Percentiles rank a stretch among this genome's conserved stretches.
Evolutionary conservation across 2,113 vertebrate species (phyloP).

Genomic region (Heliornis fulica): DNA sequence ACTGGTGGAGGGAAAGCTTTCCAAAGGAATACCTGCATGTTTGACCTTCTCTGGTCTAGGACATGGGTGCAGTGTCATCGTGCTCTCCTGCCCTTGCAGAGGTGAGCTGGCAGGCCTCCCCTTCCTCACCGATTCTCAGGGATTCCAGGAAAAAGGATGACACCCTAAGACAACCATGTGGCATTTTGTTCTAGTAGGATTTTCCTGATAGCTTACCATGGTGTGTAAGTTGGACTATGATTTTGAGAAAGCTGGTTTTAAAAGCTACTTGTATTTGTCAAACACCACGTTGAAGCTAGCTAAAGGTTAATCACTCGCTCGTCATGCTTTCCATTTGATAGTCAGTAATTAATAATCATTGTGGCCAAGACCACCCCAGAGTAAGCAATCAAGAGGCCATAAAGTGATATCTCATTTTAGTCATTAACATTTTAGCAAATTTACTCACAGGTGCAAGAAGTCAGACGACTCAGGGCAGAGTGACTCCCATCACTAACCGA

Average conservation of each 20-base stretch:
- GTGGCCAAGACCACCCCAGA: not conserved
- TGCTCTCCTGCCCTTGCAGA: not conserved
- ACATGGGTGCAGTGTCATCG: not conserved
- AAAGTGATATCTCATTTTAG: not conserved
- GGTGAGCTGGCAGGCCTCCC: not conserved
- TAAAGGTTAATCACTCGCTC: not conserved
- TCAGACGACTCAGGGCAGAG: no score
- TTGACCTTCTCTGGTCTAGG: not conserved
- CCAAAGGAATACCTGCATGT: not conserved
- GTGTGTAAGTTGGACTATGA: not conserved
- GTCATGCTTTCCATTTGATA: not conserved
- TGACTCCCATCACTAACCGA: no score
- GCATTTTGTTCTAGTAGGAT: not conserved
- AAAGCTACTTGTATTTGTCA: not conserved
- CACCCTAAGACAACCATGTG: not conserved
- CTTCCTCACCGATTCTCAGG: not conserved
- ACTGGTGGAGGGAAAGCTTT: not conserved
- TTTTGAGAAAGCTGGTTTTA: not conserved
- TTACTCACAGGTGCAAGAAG: not conserved
- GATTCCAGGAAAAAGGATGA: not conserved
- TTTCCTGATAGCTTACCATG: not conserved
- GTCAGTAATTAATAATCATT: not conserved
- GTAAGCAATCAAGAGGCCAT: not conserved
- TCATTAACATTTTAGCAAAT: not conserved
- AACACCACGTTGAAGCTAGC: not conserved